Percentiles rank a stretch among this genome's conserved stretches.
Conservation (phyloP, 2,113 vertebrate species). For the Conger conger region DNA sequence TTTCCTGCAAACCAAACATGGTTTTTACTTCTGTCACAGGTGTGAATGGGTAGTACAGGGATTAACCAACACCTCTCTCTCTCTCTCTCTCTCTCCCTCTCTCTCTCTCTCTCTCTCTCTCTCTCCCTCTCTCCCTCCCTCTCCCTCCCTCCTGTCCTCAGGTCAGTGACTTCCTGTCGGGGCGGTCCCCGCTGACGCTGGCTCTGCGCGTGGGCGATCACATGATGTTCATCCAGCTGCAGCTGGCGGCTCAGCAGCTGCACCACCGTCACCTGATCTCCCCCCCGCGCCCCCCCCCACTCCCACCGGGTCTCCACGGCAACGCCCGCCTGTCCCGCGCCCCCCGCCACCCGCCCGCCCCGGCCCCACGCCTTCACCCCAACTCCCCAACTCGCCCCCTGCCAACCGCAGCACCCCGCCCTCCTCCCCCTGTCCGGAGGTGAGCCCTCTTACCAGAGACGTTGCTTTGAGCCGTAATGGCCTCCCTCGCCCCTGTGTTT, state of each 20-base stretch:
- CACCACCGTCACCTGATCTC: constrained; percentile 78
- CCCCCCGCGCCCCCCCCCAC: constrained; percentile 25
- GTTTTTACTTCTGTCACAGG: neutral
- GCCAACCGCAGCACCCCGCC: constrained; percentile 48
- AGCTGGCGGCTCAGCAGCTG: constrained; percentile 89
- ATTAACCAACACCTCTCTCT: constrained; percentile 41
- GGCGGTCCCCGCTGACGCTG: constrained; percentile 92
- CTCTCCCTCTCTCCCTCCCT: constrained; percentile 1
- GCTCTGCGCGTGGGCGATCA: constrained; percentile 95
- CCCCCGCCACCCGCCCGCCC: constrained; percentile 20
- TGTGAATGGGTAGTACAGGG: neutral
- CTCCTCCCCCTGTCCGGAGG: constrained; percentile 74
- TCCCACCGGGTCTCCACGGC: constrained; percentile 15
- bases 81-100: constrained; percentile 1
- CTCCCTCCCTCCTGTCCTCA: constrained; percentile 53
- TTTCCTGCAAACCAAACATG: too few species aligned
- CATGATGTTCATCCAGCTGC: constrained; percentile 99
- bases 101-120: constrained; percentile 8
- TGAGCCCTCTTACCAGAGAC: constrained; percentile 45
- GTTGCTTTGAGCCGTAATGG: neutral
- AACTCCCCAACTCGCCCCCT: constrained; percentile 66
- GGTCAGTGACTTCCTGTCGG: constrained; percentile 98
- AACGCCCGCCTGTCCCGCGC: constrained; percentile 22
- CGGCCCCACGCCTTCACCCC: constrained; percentile 35
- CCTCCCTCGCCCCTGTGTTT: neutral